These are phyloP conservation scores for Oryzias curvinotus DNA, from an alignment of 2,113 vertebrate species.

Conservation along the genomic window DNA sequence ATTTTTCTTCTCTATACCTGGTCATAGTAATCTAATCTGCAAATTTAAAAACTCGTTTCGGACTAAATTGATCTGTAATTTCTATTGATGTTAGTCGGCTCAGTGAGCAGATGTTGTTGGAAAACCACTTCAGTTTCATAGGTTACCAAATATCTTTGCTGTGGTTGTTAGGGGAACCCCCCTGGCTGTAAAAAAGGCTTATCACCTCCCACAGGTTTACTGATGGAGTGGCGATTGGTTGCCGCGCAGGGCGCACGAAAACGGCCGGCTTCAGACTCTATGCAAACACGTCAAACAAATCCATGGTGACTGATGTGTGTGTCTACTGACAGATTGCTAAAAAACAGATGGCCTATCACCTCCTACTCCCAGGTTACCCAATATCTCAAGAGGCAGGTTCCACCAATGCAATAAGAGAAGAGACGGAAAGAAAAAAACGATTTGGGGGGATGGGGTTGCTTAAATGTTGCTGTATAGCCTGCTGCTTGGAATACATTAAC, in stretches of 20 bases:
- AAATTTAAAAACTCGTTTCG: constrained; percentile 5
- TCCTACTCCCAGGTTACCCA: constrained; percentile 55
- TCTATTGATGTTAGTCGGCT: not conserved
- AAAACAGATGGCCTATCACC: constrained; percentile 43
- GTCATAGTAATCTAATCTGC: constrained; percentile 12
- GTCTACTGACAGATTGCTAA: constrained; percentile 37
- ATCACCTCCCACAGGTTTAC: constrained; percentile 52
- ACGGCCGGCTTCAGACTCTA: constrained; percentile 24
- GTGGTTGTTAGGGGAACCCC: constrained; percentile 42
- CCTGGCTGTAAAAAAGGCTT: constrained; percentile 47
- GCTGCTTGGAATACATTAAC: constrained; percentile 54
- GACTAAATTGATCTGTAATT: constrained; percentile 14
- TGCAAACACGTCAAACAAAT: constrained; percentile 55
- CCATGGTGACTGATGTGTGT: constrained; percentile 29
- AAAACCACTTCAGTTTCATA: constrained; percentile 25
- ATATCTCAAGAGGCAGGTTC: constrained; percentile 59
- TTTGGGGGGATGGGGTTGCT: constrained; percentile 33
- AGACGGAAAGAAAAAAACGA: not conserved
- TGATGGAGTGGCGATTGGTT: constrained; percentile 45
- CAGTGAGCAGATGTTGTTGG: constrained; percentile 13
- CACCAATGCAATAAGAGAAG: constrained; percentile 35
- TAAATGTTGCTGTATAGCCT: constrained; percentile 55
- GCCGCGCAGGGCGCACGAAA: constrained; percentile 31
- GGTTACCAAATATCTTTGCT: constrained; percentile 24
- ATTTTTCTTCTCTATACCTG: constrained; percentile 17